Evolutionary conservation across 2,797 vertebrate genomes (phyloP), one percentile per base, ranked within the genome.

Genomic region (Staurois parvus): DNA sequence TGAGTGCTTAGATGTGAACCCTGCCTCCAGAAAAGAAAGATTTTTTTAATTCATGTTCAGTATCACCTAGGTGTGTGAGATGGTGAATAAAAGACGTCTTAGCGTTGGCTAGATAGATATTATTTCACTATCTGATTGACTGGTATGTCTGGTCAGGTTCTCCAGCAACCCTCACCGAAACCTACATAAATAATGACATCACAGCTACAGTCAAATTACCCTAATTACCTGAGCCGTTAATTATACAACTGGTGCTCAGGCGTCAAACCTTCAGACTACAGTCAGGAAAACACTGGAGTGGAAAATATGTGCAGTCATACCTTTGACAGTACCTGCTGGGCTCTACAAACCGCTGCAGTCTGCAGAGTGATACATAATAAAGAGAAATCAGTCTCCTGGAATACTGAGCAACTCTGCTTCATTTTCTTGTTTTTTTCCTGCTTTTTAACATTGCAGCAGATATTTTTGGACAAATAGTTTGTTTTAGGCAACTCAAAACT

Each of bases 241-340:
- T 72, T 37, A 32, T 11, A 56, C 24, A 24, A 30, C 70, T 11
- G 52, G 5, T 26, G 45, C 45, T 11, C 11, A 64, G 37, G 37
- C 24, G 30, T 48, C 56, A 24, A 24, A 15, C 75, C 75, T 45
- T 78, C 32, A 40, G 12, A 3, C 52, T 59, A 37, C 15, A 24
- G 73, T 12, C 73, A 21, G 56, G 24, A 62, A 62, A 64, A 77
- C 24, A 19, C 3, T 21, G 34, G 56, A 64, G 40, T 78, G 76
- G 64, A 78, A 67, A 67, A 29, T 40, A 29, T 59, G 29, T 52
- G 28, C 73, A 6, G 45, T 48, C 13, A 29, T 64, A 62, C 52
- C 21, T 24, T 8, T 62, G 52, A 77, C 56, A 64, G 75, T 77
- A 64, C 75, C 59, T 28, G 32, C 56, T 77, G 75, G 45, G 75